Conservation (phyloP, 1,140 invertebrate species). For the Panagrolaimus sp. region DNA sequence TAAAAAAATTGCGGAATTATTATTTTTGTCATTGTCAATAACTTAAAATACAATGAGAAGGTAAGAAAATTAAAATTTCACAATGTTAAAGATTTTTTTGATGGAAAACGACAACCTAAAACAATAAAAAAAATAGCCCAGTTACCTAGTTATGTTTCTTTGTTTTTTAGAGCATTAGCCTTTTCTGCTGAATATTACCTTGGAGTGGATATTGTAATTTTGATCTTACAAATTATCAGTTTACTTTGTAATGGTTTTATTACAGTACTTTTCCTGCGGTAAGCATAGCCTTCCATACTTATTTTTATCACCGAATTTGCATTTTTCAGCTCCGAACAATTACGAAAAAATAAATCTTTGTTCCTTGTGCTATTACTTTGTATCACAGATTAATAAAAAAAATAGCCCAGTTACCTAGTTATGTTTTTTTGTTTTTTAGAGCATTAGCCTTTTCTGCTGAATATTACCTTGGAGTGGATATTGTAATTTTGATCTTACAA, state of each 20-base stretch:
- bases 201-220: neutral
- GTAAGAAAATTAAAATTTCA: too few relatives aligned
- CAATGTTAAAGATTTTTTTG: too few relatives aligned
- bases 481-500: neutral
- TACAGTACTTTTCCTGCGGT: neutral
- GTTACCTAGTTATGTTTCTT: too few relatives aligned
- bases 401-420: too few relatives aligned
- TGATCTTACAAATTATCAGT: neutral
- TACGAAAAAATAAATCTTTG: slow-evolving; percentile 22
- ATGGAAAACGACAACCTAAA: too few relatives aligned
- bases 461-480: neutral
- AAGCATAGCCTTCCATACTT: neutral
- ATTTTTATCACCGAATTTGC: neutral
- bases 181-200: neutral
- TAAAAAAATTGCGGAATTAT: too few relatives aligned
- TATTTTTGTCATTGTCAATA: too few relatives aligned
- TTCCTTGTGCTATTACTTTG: slow-evolving; percentile 21
- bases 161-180: neutral
- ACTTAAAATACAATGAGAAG: too few relatives aligned
- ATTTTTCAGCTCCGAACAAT: slow-evolving; percentile 16
- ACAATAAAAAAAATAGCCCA: too few relatives aligned
- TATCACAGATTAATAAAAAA: slow-evolving; percentile 31
- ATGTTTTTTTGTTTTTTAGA: neutral
- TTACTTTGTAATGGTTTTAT: neutral
- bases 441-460: neutral